Base-by-base conservation (phyloP, 2,797 vertebrate genomes). In the Sebastes steindachneri region DNA sequence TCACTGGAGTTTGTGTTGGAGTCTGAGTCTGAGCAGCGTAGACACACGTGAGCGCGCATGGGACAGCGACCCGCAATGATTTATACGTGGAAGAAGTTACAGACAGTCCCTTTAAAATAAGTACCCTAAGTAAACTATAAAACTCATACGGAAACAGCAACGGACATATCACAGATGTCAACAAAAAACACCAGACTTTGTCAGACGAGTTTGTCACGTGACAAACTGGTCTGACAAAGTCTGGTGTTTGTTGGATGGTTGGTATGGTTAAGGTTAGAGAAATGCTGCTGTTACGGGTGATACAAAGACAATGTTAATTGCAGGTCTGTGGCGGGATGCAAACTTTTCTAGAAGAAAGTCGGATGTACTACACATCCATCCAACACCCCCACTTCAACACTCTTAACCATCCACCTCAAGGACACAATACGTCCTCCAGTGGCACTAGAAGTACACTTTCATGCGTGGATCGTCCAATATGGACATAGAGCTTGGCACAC, bases 21-120 rank as follows among this genome's bases (percentile, higher is more conserved):
- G 11, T 37, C 35, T 37, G 35, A 37, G 35, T 37, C 11, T 37
- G 35, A 37, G 0, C 35, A 37, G 35, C 11, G 4, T 2, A 37
- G 35, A 0, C 35, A 37, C 35, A 37, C 35, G 35, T 0, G 35
- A 37, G 11, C 11, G 0, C 35, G 2, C 35, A 37, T 37, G 35
- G 35, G 35, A 37, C 35, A 37, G 0, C 35, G 9, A 37, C 0
- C 11, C 0, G 2, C 0, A 37, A 12, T 14, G 0, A 37, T 37
- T 37, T 37, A 37, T 37, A 37, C 35, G 35, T 37, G 35, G 0
- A 37, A 37, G 35, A 37, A 37, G 35, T 37, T 37, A 0, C 35
- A 37, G 2, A 37, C 35, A 37, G 35, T 37, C 35, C 35, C 0
- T 37, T 37, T 45, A 45, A 45, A 45, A 45, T 45, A 45, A 45